Evolutionary conservation across 1,140 invertebrate genomes (phyloP).

Genomic region (Pseudachorutes palmiensis): DNA sequence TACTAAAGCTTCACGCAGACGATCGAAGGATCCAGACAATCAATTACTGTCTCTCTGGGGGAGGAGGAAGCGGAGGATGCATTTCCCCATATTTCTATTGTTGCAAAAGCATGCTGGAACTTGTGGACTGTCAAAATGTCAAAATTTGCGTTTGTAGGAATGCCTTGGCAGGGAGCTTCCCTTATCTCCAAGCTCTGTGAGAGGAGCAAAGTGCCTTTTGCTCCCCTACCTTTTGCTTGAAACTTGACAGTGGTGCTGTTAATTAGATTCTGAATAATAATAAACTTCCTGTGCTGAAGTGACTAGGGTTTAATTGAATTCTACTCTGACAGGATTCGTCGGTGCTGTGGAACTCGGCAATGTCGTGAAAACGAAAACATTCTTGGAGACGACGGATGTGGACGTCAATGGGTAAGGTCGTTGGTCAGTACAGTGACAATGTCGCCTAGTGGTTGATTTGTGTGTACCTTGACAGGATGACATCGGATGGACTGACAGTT

Average conservation of each 20-base stretch:
- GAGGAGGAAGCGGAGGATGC: too few species aligned
- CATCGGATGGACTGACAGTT: constrained; percentile 76
- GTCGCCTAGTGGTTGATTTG: background rate
- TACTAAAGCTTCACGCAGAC: too few species aligned
- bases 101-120: too few species aligned
- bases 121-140: background rate
- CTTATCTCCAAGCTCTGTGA: background rate
- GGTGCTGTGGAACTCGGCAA: constrained; percentile 87
- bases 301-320: constrained; percentile 3
- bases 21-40: too few species aligned
- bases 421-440: background rate
- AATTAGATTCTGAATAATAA: constrained; percentile 20
- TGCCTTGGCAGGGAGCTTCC: background rate
- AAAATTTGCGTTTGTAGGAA: background rate
- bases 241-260: background rate
- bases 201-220: background rate
- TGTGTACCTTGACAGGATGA: constrained; percentile 50
- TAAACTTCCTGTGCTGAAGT: too few species aligned
- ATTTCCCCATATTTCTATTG: too few species aligned
- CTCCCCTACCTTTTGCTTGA: background rate
- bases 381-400: constrained; percentile 79
- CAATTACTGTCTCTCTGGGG: too few species aligned
- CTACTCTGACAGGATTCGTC: constrained; percentile 61
- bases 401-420: constrained; percentile 77
- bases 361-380: constrained; percentile 76